Percentiles rank a stretch among this genome's conserved stretches.
phyloP scores from a whole-genome alignment of 2,113 vertebrate species.

The Thamnaconus septentrionalis region DNA sequence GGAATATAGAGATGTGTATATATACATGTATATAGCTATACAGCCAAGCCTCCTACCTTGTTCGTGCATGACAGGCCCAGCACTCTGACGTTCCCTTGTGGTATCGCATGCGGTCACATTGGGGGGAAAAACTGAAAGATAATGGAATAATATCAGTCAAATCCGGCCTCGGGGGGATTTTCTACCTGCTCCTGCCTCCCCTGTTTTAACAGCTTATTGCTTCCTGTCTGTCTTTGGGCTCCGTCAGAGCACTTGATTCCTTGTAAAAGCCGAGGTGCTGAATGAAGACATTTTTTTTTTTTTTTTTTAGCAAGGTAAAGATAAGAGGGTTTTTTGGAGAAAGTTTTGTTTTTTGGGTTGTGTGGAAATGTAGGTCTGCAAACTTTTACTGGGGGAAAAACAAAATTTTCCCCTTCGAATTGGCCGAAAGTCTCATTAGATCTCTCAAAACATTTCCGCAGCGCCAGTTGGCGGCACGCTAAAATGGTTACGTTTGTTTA shows the following conservation, averaged over 20 bases:
- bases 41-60: no score
- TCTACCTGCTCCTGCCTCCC: not conserved
- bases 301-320: constrained; percentile 13
- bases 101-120: not conserved
- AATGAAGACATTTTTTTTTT: no score
- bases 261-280: no score
- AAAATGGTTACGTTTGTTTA: constrained; percentile 35
- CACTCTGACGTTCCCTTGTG: not conserved
- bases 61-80: not conserved
- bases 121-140: no score
- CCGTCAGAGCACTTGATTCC: constrained; percentile 16
- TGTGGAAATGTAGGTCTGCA: constrained; percentile 1
- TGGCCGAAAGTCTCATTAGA: constrained; percentile 10
- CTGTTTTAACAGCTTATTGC: not conserved
- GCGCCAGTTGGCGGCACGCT: no score
- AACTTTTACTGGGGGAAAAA: constrained; percentile 12
- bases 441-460: constrained; percentile 20
- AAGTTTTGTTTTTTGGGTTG: constrained; percentile 1
- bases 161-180: not conserved
- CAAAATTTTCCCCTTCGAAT: constrained; percentile 4
- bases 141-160: no score
- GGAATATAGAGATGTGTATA: not conserved
- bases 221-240: not conserved
- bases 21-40: not conserved
- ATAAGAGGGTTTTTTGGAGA: not conserved